Conservation (phyloP, 2,888 invertebrate genomes). For the Eulithis prunata region DNA sequence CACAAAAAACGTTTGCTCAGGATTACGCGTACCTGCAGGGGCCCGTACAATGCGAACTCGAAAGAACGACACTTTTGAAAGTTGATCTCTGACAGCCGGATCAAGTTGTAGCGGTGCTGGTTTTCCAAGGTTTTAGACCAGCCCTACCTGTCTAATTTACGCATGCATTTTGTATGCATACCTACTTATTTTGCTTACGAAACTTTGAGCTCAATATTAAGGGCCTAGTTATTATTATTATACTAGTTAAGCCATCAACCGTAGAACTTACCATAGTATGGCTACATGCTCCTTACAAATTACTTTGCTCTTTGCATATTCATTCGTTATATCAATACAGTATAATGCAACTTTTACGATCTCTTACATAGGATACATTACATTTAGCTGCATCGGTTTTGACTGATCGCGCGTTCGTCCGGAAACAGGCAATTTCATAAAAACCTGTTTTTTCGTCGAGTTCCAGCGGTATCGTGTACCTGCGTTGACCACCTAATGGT, state of each 20-base stretch:
- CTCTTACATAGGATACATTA: background rate
- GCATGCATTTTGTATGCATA: conserved; percentile 28
- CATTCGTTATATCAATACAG: background rate
- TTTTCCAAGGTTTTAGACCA: conserved; percentile 32
- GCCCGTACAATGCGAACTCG: conserved; percentile 33
- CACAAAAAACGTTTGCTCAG: conserved; percentile 44
- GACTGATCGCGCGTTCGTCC: background rate
- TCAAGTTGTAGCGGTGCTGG: conserved; percentile 30
- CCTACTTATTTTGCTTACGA: conserved; percentile 16
- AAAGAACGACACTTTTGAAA: conserved; percentile 34
- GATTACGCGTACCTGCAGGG: conserved; percentile 27
- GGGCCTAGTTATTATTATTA: conserved; percentile 18
- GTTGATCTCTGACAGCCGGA: conserved; percentile 32
- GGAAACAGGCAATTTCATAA: conserved; percentile 8
- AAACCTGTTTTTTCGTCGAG: conserved; percentile 21
- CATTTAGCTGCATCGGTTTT: background rate
- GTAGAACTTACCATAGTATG: background rate
- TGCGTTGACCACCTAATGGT: conserved; percentile 60
- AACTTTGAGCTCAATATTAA: conserved; percentile 24
- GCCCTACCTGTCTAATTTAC: conserved; percentile 27
- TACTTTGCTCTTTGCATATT: conserved; percentile 3
- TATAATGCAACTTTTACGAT: background rate
- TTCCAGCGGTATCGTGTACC: conserved; percentile 41
- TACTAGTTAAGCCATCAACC: conserved; percentile 7
- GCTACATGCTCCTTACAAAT: background rate